Percentiles rank a stretch among this genome's conserved stretches.
phyloP scores from a whole-genome alignment of 1,140 invertebrate genomes.

The Drosophila ficusphila region DNA sequence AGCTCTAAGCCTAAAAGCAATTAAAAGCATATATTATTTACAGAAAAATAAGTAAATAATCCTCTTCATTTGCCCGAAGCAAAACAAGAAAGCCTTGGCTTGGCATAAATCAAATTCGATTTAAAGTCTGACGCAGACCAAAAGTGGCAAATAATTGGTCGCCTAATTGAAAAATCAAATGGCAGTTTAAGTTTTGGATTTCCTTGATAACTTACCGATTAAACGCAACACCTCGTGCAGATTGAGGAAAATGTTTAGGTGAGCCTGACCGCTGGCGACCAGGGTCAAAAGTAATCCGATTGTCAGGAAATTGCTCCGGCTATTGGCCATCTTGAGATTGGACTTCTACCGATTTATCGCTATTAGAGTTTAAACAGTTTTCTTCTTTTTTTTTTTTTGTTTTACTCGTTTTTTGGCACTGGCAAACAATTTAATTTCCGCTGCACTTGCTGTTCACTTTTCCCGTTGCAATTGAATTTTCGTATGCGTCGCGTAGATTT shows the following conservation, averaged over 20 bases:
- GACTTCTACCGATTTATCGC: constrained; percentile 6
- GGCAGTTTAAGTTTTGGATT: background rate
- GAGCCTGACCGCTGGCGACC: constrained; percentile 56
- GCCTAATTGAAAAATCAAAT: constrained; percentile 28
- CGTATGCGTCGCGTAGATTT: constrained; percentile 43
- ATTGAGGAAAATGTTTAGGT: constrained; percentile 84
- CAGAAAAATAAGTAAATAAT: constrained; percentile 23
- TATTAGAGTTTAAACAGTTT: constrained; percentile 13
- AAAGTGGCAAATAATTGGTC: constrained; percentile 6
- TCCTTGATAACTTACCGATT: constrained; percentile 78
- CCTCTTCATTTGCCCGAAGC: constrained; percentile 9
- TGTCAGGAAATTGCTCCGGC: constrained; percentile 54
- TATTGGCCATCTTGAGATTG: constrained; percentile 49
- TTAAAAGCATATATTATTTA: constrained; percentile 27
- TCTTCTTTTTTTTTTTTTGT: background rate
- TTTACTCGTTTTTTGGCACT: constrained; percentile 34
- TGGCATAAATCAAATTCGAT: constrained; percentile 24
- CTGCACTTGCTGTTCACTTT: constrained; percentile 31
- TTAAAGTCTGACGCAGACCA: background rate
- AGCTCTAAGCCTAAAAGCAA: constrained; percentile 3
- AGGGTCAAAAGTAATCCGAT: constrained; percentile 78
- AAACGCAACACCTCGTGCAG: constrained; percentile 84
- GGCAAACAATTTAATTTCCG: constrained; percentile 28
- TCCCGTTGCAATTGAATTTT: background rate
- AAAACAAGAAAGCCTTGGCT: constrained; percentile 13